These are phyloP conservation scores for Argentina silus DNA, from an alignment of 2,797 vertebrate genomes.

Conservation along the genomic window DNA sequence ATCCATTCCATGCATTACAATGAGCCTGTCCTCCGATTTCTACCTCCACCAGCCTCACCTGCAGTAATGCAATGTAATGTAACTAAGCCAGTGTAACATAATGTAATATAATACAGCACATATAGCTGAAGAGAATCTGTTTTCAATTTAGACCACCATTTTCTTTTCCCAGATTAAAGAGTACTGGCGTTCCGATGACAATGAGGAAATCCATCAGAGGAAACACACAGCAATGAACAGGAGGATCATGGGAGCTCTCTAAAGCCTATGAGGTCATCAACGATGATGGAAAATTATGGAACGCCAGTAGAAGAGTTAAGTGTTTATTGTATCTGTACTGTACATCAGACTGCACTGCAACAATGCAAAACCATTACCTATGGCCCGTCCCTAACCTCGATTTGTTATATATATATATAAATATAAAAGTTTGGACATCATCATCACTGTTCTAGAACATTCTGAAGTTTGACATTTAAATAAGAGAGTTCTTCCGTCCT, in stretches of 20 bases:
- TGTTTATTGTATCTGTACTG: background rate
- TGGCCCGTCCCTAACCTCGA: conserved; percentile 14
- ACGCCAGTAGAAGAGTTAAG: background rate
- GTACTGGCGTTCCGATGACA: conserved; percentile 54
- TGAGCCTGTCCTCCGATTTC: too few relatives aligned
- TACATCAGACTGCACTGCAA: conserved; percentile 20
- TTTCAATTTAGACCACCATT: conserved; percentile 63
- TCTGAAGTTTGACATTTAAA: conserved; percentile 58
- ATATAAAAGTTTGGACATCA: background rate
- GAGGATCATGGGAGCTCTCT: conserved; percentile 41
- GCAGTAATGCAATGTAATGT: too few relatives aligned
- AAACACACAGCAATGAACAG: conserved; percentile 50
- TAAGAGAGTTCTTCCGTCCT: conserved; percentile 44
- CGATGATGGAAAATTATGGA: conserved; percentile 32
- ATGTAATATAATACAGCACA: conserved; percentile 5
- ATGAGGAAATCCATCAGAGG: conserved; percentile 57
- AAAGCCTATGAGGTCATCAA: conserved; percentile 45
- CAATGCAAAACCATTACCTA: conserved; percentile 32
- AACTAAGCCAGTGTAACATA: too few relatives aligned
- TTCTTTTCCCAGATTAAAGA: conserved; percentile 50
- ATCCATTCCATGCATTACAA: too few relatives aligned
- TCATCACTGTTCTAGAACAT: background rate
- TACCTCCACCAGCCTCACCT: background rate
- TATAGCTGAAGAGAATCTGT: conserved; percentile 35
- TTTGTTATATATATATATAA: background rate